phyloP scores from a whole-genome alignment of 2,888 invertebrate species.

The Dorcus hopei region DNA sequence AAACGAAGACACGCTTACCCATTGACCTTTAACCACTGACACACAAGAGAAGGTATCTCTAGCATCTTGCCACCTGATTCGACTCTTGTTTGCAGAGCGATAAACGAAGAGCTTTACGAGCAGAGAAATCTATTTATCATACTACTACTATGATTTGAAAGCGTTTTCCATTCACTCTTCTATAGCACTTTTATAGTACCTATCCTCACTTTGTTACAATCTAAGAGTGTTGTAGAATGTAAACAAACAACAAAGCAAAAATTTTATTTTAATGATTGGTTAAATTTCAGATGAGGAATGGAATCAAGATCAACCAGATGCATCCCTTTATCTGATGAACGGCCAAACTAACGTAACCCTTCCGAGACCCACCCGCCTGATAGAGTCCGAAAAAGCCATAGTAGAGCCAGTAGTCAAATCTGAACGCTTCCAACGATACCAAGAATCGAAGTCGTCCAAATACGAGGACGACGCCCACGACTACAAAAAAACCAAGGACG shows the following conservation, averaged over 20 bases:
- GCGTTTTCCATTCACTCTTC: no score
- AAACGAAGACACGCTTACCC: background rate
- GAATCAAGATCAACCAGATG: slow-evolving; percentile 61
- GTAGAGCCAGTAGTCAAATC: slow-evolving; percentile 44
- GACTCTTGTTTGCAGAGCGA: no score
- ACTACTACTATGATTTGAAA: no score
- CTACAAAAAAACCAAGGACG: slow-evolving; percentile 22
- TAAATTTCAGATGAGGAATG: slow-evolving; percentile 70
- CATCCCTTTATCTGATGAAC: slow-evolving; percentile 59
- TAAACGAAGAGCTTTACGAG: no score
- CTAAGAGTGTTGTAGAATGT: background rate
- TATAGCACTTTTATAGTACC: no score
- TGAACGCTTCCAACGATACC: slow-evolving; percentile 51
- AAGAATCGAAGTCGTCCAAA: slow-evolving; percentile 49
- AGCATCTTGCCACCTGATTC: no score
- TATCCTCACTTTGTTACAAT: no score
- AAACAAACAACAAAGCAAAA: background rate
- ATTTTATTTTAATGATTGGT: background rate
- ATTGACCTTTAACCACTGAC: slow-evolving; percentile 13
- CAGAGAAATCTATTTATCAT: no score
- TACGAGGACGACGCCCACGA: slow-evolving; percentile 27
- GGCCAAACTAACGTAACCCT: slow-evolving; percentile 50
- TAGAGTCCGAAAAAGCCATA: slow-evolving; percentile 15
- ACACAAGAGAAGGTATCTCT: background rate
- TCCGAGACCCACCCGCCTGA: slow-evolving; percentile 34